Percentiles rank a stretch among this genome's conserved stretches.
phyloP scores from a whole-genome alignment of 2,113 vertebrate species.

The Neofelis nebulosa region DNA sequence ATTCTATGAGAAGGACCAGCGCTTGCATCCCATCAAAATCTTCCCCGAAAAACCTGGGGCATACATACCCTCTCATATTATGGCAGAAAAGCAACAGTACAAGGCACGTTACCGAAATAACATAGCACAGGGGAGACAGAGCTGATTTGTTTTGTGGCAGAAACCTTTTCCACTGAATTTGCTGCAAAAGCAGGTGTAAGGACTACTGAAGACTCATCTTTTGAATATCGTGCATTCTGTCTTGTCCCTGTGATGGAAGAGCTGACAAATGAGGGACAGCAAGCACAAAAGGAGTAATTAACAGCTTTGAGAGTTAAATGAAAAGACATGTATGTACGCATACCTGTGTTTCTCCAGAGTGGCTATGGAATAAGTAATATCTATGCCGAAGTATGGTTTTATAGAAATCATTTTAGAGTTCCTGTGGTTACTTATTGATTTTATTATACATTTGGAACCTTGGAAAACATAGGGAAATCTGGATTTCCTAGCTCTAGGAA shows the following conservation, averaged over 20 bases:
- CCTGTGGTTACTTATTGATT: neutral
- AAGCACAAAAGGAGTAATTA: neutral
- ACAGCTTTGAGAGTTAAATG: neutral
- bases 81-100: neutral
- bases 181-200: neutral
- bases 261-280: neutral
- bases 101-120: neutral
- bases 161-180: neutral
- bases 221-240: neutral
- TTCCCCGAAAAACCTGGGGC: conserved; percentile 22
- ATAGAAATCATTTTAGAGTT: neutral
- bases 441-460: neutral
- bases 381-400: neutral
- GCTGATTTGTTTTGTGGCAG: neutral
- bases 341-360: neutral
- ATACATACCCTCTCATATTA: neutral
- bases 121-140: neutral
- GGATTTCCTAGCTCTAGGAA: neutral
- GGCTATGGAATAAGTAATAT: neutral
- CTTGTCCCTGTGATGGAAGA: neutral
- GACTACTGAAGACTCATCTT: neutral
- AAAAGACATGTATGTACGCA: fast-evolving
- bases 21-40: conserved; percentile 57
- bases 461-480: neutral
- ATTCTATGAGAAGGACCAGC: neutral